A percentile compares a stretch with the other conserved stretches of the same genome.
These are phyloP conservation scores for Anolis sagrei DNA, from an alignment of 2,113 vertebrate genomes.

Conservation along the genomic window DNA sequence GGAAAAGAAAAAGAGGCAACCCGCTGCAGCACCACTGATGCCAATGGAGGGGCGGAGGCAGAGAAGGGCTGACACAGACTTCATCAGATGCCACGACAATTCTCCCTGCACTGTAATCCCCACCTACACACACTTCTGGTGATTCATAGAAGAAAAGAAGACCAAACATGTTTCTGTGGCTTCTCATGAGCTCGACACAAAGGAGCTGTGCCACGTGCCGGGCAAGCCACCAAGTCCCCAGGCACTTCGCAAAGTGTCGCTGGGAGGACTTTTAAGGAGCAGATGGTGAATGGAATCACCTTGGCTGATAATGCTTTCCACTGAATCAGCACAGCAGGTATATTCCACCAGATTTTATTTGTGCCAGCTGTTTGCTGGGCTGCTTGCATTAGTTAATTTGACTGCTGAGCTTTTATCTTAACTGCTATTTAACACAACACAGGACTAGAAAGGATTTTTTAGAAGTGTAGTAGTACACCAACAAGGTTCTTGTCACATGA, in stretches of 20 bases:
- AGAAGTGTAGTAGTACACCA: neutral
- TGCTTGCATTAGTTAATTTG: neutral
- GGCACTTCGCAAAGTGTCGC: neutral
- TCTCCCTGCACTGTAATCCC: constrained; percentile 27
- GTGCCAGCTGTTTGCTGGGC: neutral
- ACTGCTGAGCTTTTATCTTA: neutral
- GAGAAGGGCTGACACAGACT: constrained; percentile 21
- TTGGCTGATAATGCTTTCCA: neutral
- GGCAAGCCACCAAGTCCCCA: neutral
- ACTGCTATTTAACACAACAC: neutral
- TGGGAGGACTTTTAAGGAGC: constrained; percentile 6
- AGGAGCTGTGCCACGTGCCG: neutral
- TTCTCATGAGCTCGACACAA: constrained; percentile 4
- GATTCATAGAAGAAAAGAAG: constrained; percentile 18
- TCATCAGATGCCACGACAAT: neutral
- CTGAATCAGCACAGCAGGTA: constrained; percentile 6
- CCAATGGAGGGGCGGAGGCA: neutral
- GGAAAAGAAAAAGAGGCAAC: constrained; percentile 37
- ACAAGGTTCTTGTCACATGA: too few relatives aligned
- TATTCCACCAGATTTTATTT: neutral
- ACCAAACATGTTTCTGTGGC: neutral
- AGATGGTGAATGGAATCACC: neutral
- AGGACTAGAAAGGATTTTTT: neutral
- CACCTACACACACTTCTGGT: neutral
- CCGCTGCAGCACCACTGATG: constrained; percentile 21